Percentiles rank a stretch among this genome's conserved stretches.
Evolutionary conservation across 2,113 vertebrate genomes (phyloP).

Genomic region (Corythaixoides concolor): DNA sequence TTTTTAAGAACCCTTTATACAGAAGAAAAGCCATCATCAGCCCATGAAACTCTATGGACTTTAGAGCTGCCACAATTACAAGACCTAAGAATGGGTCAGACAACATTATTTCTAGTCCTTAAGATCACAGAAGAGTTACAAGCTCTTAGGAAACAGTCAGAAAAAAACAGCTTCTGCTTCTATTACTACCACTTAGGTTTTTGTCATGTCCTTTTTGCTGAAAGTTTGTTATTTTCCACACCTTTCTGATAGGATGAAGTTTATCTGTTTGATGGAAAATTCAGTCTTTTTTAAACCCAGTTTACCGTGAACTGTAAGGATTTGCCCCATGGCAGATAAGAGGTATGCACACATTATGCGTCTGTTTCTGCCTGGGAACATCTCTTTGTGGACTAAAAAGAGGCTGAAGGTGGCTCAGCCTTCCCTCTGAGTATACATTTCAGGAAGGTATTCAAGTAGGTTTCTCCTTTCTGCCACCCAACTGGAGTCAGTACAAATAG

Average conservation of each 20-base stretch:
- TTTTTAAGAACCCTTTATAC: neutral
- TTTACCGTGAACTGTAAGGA: neutral
- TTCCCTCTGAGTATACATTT: neutral
- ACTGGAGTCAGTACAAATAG: neutral
- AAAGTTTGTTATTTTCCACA: neutral
- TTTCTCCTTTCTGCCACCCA: neutral
- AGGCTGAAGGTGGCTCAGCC: neutral
- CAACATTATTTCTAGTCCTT: neutral
- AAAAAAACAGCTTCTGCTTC: neutral
- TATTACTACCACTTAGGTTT: neutral
- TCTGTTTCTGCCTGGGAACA: neutral
- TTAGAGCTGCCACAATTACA: neutral
- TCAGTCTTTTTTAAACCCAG: neutral
- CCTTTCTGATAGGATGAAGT: neutral
- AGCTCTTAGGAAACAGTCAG: neutral
- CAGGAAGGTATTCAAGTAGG: neutral
- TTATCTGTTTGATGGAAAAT: neutral
- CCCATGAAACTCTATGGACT: neutral
- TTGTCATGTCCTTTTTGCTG: neutral
- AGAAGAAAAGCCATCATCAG: neutral
- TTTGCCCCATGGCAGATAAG: neutral
- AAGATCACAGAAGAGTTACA: neutral
- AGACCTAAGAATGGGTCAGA: neutral
- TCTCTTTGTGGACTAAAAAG: neutral
- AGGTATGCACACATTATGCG: neutral